Evolutionary conservation across 2,888 invertebrate species (phyloP).

Genomic region (Parthenolecanium corni): DNA sequence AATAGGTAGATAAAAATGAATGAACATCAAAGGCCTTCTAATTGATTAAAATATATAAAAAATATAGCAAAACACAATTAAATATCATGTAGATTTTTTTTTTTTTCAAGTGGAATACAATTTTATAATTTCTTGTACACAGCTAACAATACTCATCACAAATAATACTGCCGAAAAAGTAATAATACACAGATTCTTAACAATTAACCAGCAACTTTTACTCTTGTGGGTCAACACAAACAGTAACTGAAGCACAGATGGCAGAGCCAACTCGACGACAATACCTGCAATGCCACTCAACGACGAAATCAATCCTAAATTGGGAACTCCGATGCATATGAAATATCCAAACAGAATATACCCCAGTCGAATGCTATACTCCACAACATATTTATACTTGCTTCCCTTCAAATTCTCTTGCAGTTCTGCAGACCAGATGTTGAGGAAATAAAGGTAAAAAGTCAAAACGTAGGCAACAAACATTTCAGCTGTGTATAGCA

Average conservation of each 20-base stretch:
- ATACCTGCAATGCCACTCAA: neutral
- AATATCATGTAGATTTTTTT: too few relatives aligned
- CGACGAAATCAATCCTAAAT: neutral
- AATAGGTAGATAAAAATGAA: too few relatives aligned
- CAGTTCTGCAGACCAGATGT: neutral
- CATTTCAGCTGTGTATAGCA: neutral
- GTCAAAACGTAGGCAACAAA: neutral
- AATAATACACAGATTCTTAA: neutral
- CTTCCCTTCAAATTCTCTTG: neutral
- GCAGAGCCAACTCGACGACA: conserved; percentile 7
- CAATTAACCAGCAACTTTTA: neutral
- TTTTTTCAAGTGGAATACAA: neutral
- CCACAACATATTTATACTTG: neutral
- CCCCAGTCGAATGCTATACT: neutral
- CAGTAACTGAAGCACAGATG: neutral
- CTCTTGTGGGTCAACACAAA: neutral
- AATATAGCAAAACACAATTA: too few relatives aligned
- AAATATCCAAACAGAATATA: neutral
- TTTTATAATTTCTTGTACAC: neutral
- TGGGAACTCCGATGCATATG: neutral
- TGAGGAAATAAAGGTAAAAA: neutral
- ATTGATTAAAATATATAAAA: too few relatives aligned
- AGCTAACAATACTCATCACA: neutral
- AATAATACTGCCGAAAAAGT: neutral
- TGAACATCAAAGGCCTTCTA: too few relatives aligned